A percentile compares a stretch with the other conserved stretches of the same genome.
Conservation (phyloP, 2,888 invertebrate species). For the Formica aserva region DNA sequence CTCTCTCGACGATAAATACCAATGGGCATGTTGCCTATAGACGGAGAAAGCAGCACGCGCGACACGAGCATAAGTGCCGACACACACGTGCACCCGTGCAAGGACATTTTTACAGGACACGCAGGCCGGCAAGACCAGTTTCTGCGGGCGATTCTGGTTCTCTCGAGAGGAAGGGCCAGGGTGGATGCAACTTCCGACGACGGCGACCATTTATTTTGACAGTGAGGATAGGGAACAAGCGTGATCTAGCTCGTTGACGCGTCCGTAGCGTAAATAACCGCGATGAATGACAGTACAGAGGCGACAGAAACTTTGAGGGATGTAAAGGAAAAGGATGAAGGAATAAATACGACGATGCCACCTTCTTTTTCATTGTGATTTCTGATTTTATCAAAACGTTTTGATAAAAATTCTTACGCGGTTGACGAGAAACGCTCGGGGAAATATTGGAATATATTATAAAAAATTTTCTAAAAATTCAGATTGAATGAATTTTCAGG, state of each 20-base stretch:
- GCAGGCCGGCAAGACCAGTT: slow-evolving; percentile 58
- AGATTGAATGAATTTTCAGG: too few species aligned
- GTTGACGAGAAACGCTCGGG: slow-evolving; percentile 2
- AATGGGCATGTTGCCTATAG: slow-evolving; percentile 28
- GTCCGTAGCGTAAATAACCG: slow-evolving; percentile 58
- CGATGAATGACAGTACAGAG: slow-evolving; percentile 53
- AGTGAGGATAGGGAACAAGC: slow-evolving; percentile 51
- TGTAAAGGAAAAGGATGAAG: not conserved
- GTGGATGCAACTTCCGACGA: slow-evolving; percentile 55
- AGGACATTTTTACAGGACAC: slow-evolving; percentile 57
- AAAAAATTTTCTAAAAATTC: too few species aligned
- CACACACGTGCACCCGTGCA: slow-evolving; percentile 51
- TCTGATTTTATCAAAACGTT: slow-evolving; percentile 13
- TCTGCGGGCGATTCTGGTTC: slow-evolving; percentile 58
- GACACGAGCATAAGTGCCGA: slow-evolving; percentile 61
- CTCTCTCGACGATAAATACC: slow-evolving; percentile 41
- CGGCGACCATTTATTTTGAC: slow-evolving; percentile 62
- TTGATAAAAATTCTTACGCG: not conserved
- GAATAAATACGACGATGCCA: slow-evolving; percentile 10
- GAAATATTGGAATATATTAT: not conserved
- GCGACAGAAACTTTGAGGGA: slow-evolving; percentile 33
- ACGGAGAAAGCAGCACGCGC: slow-evolving; percentile 64
- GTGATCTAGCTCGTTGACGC: slow-evolving; percentile 58
- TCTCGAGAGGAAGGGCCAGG: slow-evolving; percentile 59
- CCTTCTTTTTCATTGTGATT: not conserved